Base-by-base conservation (phyloP, 2,797 vertebrate species). In the Pitangus sulphuratus region DNA sequence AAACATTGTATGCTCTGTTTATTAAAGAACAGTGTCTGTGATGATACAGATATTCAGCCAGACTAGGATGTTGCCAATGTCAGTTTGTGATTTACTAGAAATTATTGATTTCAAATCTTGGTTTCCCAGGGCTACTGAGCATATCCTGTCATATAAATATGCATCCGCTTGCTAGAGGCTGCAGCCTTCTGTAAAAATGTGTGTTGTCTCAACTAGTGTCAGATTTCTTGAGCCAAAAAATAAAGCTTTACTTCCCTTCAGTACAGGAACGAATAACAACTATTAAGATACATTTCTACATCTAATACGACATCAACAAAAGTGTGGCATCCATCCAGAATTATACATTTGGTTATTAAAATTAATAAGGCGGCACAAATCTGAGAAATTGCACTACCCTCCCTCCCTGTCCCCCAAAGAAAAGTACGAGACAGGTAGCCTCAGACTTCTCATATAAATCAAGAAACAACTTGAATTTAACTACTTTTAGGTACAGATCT, bases 21-120 rank as follows among this genome's bases (percentile, higher is more conserved):
- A 96, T 93, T 96, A 94, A 90, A 95, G 91, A 90, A 70, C 76
- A 89, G n/a, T 53, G 84, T 87, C 75, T 92, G 86, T 93, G 97
- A 97, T 91, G 96, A 97, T 96, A 96, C 94, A 93, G 89, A 94
- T 66, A 94, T 57, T 90, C 95, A 94, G 93, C 74, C 91, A 94
- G 91, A 68, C 88, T 90, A 89, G 54, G 75, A 78, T 94, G 96
- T 90, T 95, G 91, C 93, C 96, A 97, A 81, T 81, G 87, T 96
- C 96, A 95, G 96, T 88, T 94, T 91, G 95, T 24, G 65, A 98
- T 97, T 97, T 97, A 97, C 97, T 96, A 97, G 92, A 79, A 92
- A 97, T 97, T 97, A 97, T 95, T 97, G 98, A 98, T 97, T 98
- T 97, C 91, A 95, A 89, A 64, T 94, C 96, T 94, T 96, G 96